Evolutionary conservation across 2,888 invertebrate genomes (phyloP).

Genomic region (Xiphydria camelus): DNA sequence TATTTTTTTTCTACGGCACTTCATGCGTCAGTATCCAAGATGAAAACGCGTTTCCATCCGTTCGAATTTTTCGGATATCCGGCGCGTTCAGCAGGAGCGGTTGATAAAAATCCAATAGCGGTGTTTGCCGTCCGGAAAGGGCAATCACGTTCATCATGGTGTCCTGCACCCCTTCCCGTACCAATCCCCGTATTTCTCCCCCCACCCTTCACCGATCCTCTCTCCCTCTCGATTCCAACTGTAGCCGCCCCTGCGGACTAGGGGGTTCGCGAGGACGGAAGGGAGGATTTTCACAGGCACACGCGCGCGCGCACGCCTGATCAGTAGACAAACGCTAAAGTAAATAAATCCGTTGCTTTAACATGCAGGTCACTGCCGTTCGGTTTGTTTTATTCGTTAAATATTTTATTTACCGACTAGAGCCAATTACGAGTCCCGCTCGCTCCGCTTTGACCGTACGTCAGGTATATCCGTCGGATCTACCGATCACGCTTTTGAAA

Average conservation of each 20-base stretch:
- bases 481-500: too few species aligned
- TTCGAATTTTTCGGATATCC: too few species aligned
- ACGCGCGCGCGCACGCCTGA: conserved; percentile 34
- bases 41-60: too few species aligned
- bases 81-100: conserved; percentile 21
- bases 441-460: conserved; percentile 1
- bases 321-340: conserved; percentile 46
- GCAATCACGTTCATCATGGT: conserved; percentile 56
- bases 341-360: conserved; percentile 56
- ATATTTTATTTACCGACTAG: conserved; percentile 56
- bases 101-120: conserved; percentile 54
- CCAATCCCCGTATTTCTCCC: conserved; percentile 11
- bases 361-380: conserved; percentile 56
- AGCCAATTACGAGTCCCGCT: conserved; percentile 47
- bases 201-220: not conserved
- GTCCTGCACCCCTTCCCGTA: conserved; percentile 37
- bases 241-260: conserved; percentile 3
- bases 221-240: conserved; percentile 14
- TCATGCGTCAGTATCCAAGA: too few species aligned
- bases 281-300: conserved; percentile 25
- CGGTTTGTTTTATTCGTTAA: conserved; percentile 58
- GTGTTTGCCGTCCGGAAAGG: conserved; percentile 53
- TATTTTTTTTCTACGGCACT: too few species aligned
- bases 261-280: not conserved
- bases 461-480: too few species aligned